These are phyloP conservation scores for Alloplasta piceator DNA, from an alignment of 2,888 invertebrate genomes.

Conservation along the genomic window DNA sequence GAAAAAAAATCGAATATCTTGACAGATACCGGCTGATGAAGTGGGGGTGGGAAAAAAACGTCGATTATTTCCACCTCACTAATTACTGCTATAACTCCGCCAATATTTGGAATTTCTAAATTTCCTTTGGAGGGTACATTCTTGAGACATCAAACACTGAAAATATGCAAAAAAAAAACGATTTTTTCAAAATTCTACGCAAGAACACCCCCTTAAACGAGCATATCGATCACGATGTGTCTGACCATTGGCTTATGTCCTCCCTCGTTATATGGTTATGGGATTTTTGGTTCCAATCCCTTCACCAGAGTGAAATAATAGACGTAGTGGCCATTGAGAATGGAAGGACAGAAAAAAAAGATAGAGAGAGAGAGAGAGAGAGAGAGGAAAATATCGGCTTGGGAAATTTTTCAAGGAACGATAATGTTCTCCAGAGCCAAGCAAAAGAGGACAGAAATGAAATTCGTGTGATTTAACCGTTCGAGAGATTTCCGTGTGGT, in stretches of 20 bases:
- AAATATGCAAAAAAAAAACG: too few species aligned
- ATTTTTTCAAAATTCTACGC: too few species aligned
- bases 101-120: too few species aligned
- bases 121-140: too few species aligned
- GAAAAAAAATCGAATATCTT: too few species aligned
- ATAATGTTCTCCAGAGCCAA: slow-evolving; percentile 73
- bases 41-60: too few species aligned
- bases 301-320: slow-evolving; percentile 25
- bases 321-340: slow-evolving; percentile 17
- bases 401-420: slow-evolving; percentile 69
- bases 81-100: too few species aligned
- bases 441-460: slow-evolving; percentile 80
- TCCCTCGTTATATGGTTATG: slow-evolving; percentile 53
- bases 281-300: slow-evolving; percentile 37
- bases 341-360: slow-evolving; percentile 28
- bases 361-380: slow-evolving; percentile 10
- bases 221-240: slow-evolving; percentile 54
- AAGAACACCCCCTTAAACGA: too few species aligned
- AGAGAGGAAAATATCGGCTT: slow-evolving; percentile 24
- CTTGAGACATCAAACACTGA: too few species aligned
- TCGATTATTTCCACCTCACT: too few species aligned
- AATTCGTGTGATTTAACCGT: slow-evolving; percentile 80
- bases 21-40: too few species aligned
- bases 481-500: slow-evolving; percentile 73
- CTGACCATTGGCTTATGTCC: slow-evolving; percentile 37